Conservation (phyloP, 2,888 invertebrate species). For the Coleophora deauratella region DNA sequence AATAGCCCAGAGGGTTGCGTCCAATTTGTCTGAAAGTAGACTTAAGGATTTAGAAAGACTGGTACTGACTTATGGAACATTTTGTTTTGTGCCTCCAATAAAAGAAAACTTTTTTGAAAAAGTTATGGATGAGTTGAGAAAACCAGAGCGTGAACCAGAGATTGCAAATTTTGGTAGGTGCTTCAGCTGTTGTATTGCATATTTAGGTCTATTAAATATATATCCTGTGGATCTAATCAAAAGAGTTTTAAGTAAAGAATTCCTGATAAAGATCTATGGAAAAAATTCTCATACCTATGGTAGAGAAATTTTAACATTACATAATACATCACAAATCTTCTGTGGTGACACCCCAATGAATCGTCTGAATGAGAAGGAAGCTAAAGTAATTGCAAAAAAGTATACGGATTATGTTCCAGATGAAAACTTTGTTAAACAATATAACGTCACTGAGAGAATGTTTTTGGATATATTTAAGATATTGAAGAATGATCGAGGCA, state of each 20-base stretch:
- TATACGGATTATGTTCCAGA: slow-evolving; percentile 75
- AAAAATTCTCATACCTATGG: slow-evolving; percentile 56
- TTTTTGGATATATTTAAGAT: slow-evolving; percentile 72
- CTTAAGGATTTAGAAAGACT: slow-evolving; percentile 86
- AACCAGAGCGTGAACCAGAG: slow-evolving; percentile 69
- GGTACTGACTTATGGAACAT: slow-evolving; percentile 75
- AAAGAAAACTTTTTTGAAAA: slow-evolving; percentile 44
- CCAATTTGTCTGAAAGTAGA: slow-evolving; percentile 62
- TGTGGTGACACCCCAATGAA: slow-evolving; percentile 73
- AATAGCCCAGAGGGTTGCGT: slow-evolving; percentile 68
- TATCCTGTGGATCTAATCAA: slow-evolving; percentile 76
- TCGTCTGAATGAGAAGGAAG: slow-evolving; percentile 57
- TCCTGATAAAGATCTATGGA: slow-evolving; percentile 71
- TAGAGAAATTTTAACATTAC: slow-evolving; percentile 77
- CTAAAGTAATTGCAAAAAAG: slow-evolving; percentile 72
- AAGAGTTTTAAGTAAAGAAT: slow-evolving; percentile 71
- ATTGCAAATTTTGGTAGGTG: slow-evolving; percentile 73
- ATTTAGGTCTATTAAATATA: slow-evolving; percentile 69
- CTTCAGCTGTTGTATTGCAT: slow-evolving; percentile 76
- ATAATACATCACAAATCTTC: slow-evolving; percentile 76
- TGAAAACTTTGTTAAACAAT: slow-evolving; percentile 59
- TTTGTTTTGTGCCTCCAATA: slow-evolving; percentile 72
- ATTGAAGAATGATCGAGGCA: slow-evolving; percentile 56
- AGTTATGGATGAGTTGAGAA: slow-evolving; percentile 64
- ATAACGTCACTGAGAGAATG: slow-evolving; percentile 72